Evolutionary conservation across 1,140 invertebrate species (phyloP).

Genomic region (Caenorhabditis latens): DNA sequence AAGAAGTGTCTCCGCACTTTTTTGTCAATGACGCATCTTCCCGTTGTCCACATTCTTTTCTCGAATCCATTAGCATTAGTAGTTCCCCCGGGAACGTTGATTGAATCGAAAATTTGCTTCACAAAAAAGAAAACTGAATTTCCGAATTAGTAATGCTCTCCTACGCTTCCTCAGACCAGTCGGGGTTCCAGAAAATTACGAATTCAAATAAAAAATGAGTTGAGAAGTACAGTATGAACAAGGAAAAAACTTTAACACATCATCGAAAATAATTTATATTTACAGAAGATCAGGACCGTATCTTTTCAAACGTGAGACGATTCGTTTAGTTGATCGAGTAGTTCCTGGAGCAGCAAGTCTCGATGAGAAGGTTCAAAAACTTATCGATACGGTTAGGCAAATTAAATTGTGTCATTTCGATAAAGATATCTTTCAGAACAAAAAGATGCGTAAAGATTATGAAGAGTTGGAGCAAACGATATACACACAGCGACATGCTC

Average conservation of each 20-base stretch:
- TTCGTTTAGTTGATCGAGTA: conserved; percentile 73
- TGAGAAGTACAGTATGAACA: no score
- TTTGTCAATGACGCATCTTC: conserved; percentile 40
- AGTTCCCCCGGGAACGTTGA: conserved; percentile 27
- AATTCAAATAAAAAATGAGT: background rate
- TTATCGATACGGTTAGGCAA: conserved; percentile 73
- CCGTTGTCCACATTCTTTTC: background rate
- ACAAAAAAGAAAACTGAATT: conserved; percentile 3
- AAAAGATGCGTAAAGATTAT: conserved; percentile 76
- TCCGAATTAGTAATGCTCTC: conserved; percentile 34
- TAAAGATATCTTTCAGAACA: conserved; percentile 70
- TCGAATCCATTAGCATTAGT: conserved; percentile 46
- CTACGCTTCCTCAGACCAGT: background rate
- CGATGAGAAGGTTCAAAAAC: conserved; percentile 75
- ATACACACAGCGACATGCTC: conserved; percentile 67
- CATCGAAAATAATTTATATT: conserved; percentile 4
- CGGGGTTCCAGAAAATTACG: background rate
- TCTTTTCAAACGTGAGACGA: conserved; percentile 73
- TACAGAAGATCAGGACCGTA: conserved; percentile 71
- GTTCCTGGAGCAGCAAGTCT: conserved; percentile 72
- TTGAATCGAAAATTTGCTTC: conserved; percentile 41
- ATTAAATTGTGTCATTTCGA: background rate
- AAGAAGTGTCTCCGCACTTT: conserved; percentile 28
- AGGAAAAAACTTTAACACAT: no score
- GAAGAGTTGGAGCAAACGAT: conserved; percentile 76